phyloP scores from a whole-genome alignment of 2,113 vertebrate species.

The Melanocharis versteri region DNA sequence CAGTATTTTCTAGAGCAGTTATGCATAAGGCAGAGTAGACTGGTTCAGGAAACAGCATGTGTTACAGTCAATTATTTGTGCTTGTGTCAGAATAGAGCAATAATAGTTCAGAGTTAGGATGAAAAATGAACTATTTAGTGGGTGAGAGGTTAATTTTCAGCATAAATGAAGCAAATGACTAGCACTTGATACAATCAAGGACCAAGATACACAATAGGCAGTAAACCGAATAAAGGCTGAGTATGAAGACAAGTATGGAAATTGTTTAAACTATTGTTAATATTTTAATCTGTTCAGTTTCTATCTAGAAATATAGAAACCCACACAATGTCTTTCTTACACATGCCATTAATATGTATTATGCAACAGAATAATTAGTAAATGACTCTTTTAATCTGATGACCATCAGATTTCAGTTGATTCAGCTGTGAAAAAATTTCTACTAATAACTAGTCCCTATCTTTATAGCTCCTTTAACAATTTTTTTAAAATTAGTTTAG shows the following conservation, averaged over 20 bases:
- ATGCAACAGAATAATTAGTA: not conserved
- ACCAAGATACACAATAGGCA: not conserved
- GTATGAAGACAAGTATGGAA: not conserved
- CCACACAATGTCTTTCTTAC: fast-evolving
- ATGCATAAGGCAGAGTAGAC: not conserved
- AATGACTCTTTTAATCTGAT: not conserved
- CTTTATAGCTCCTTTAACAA: not conserved
- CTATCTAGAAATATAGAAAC: not conserved
- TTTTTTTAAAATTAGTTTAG: not conserved
- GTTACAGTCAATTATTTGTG: not conserved
- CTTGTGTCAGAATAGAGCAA: conserved; percentile 1
- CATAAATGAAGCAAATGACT: conserved; percentile 3
- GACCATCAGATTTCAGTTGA: not conserved
- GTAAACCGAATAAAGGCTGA: not conserved
- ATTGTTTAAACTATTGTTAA: not conserved
- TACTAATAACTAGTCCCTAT: not conserved
- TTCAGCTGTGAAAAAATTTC: not conserved
- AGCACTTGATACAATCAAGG: not conserved
- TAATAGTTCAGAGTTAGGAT: not conserved
- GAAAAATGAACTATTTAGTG: not conserved
- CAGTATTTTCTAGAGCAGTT: not conserved
- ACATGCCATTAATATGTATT: not conserved
- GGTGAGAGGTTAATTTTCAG: not conserved
- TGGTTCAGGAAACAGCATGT: not conserved
- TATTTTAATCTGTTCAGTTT: not conserved